Conservation (phyloP, 64 coral and sea anemone genomes). For the Dendrophyllia cribrosa region DNA sequence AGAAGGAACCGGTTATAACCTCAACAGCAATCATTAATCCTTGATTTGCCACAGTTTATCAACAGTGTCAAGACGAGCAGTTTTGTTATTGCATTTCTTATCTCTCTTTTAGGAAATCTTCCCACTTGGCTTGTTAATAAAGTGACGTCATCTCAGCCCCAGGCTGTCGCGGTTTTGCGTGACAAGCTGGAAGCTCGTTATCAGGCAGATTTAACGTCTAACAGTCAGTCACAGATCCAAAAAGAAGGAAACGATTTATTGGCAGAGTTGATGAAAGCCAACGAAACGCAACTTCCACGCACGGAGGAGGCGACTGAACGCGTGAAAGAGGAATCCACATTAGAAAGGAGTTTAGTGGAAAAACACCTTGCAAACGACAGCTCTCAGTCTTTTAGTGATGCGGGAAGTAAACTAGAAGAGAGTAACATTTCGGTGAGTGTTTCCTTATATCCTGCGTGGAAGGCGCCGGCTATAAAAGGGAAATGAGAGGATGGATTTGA, state of each 20-base stretch:
- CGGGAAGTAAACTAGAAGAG: neutral
- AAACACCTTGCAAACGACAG: neutral
- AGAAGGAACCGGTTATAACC: no score
- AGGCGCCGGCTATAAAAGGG: no score
- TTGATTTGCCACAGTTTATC: no score
- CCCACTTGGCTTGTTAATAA: conserved; percentile 81
- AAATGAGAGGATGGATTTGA: no score
- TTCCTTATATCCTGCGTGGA: no score
- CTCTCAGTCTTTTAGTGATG: neutral
- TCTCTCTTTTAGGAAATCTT: conserved; percentile 68
- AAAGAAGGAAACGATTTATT: conserved; percentile 58
- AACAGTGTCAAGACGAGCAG: no score
- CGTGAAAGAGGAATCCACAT: neutral
- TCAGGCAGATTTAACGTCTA: conserved; percentile 31
- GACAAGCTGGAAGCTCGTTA: conserved; percentile 76
- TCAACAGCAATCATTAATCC: no score
- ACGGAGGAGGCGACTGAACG: neutral
- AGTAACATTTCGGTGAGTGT: conserved; percentile 8
- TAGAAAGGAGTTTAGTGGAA: conserved; percentile 25
- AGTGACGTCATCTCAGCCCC: conserved; percentile 84
- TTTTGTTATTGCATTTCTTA: no score
- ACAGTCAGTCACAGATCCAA: conserved; percentile 38
- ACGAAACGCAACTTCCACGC: neutral
- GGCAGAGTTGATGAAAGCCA: conserved; percentile 71
- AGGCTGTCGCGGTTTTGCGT: conserved; percentile 77